Conservation (phyloP, 2,888 invertebrate species). For the Diaperis boleti region DNA sequence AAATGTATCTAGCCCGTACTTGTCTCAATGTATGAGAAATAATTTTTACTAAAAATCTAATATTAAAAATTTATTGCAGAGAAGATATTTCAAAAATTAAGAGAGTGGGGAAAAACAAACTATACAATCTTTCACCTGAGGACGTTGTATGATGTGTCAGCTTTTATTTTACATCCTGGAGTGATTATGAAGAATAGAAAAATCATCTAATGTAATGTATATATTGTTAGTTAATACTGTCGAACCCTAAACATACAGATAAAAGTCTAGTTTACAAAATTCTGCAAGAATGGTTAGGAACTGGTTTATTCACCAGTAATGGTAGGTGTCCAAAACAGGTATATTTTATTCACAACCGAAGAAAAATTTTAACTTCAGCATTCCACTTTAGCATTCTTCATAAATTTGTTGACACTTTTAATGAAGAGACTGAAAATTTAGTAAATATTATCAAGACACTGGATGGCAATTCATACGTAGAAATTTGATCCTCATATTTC, state of each 20-base stretch:
- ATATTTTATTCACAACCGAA: constrained; percentile 41
- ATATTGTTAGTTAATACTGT: constrained; percentile 8
- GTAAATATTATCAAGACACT: constrained; percentile 7
- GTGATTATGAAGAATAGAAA: neutral
- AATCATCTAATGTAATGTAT: neutral
- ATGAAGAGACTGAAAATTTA: constrained; percentile 33
- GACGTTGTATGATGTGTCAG: neutral
- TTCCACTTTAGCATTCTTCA: constrained; percentile 47
- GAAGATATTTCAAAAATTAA: neutral
- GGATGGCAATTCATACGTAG: too few relatives aligned
- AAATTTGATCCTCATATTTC: constrained; percentile 4
- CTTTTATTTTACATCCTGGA: neutral
- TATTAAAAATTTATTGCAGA: neutral
- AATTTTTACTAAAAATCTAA: neutral
- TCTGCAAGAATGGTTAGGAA: constrained; percentile 40
- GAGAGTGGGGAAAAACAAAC: neutral
- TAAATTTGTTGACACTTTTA: constrained; percentile 44
- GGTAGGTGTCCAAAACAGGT: too few relatives aligned
- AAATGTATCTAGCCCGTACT: neutral
- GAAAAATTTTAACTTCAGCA: constrained; percentile 49
- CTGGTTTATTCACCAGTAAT: constrained; percentile 41
- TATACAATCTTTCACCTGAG: neutral
- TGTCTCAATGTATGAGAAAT: neutral
- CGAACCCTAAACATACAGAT: constrained; percentile 3
- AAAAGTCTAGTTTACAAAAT: constrained; percentile 11